These are phyloP conservation scores for Centropyge bicolor DNA, from an alignment of 2,797 vertebrate genomes.

Conservation along the genomic window DNA sequence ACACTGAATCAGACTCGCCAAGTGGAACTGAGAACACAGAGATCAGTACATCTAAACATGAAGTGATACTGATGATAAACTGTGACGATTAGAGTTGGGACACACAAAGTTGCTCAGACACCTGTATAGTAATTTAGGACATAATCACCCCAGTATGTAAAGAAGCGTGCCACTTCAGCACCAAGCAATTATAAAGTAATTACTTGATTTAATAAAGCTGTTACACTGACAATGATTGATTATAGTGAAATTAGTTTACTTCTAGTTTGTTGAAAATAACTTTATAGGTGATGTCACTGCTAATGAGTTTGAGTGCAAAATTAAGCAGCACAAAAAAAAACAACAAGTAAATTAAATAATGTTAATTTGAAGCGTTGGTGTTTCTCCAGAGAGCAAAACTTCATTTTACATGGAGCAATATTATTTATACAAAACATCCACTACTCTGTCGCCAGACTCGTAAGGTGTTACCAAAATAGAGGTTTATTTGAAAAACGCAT, in stretches of 20 bases:
- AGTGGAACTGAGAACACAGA: slow-evolving; percentile 6
- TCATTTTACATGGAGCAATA: background rate
- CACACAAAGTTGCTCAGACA: slow-evolving; percentile 24
- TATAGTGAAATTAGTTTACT: slow-evolving; percentile 54
- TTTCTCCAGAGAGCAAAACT: slow-evolving; percentile 11
- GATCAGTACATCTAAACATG: slow-evolving; percentile 25
- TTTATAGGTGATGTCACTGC: slow-evolving; percentile 27
- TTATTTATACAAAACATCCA: slow-evolving; percentile 9
- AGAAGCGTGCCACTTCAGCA: slow-evolving; percentile 59
- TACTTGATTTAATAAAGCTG: slow-evolving; percentile 68
- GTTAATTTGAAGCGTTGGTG: slow-evolving; percentile 1
- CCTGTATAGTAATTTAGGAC: slow-evolving; percentile 55
- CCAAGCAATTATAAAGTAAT: slow-evolving; percentile 70
- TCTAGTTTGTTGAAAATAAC: slow-evolving; percentile 47
- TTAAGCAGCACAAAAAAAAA: background rate
- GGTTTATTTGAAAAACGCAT: slow-evolving; percentile 22
- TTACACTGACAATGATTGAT: slow-evolving; percentile 62
- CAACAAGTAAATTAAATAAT: slow-evolving; percentile 31
- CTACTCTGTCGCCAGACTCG: background rate
- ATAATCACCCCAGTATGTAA: slow-evolving; percentile 54
- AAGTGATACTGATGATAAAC: background rate
- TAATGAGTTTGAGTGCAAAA: background rate
- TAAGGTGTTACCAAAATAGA: background rate
- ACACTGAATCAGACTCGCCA: slow-evolving; percentile 12
- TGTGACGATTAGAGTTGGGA: slow-evolving; percentile 3